Evolutionary conservation across 2,797 vertebrate genomes (phyloP).

Genomic region (Chrysocyon brachyurus): DNA sequence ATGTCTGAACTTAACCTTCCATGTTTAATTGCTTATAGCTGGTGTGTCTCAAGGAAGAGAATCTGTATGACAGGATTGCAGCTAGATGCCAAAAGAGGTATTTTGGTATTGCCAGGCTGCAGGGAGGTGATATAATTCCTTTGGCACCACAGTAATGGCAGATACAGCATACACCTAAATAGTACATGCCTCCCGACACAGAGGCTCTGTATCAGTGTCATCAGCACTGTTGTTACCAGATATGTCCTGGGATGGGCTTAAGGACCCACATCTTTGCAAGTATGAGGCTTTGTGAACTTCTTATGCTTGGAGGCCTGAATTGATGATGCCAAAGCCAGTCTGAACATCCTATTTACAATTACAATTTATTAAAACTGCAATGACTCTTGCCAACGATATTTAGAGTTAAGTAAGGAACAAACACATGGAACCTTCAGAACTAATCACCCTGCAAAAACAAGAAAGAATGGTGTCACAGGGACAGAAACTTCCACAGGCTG

Average conservation of each 20-base stretch:
- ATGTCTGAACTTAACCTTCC: not conserved
- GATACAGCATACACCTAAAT: not conserved
- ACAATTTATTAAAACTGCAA: not conserved
- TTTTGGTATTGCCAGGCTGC: not conserved
- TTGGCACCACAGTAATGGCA: not conserved
- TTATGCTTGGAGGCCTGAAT: not conserved
- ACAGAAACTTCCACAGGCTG: not conserved
- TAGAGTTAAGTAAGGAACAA: not conserved
- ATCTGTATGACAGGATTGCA: not conserved
- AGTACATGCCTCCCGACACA: not conserved
- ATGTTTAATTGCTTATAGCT: not conserved
- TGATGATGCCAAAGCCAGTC: not conserved
- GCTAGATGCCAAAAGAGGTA: not conserved
- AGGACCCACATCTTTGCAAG: not conserved
- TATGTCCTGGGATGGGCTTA: not conserved
- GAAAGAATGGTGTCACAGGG: not conserved
- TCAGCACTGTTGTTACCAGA: too few relatives aligned
- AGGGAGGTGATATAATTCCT: not conserved
- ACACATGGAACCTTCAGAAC: not conserved
- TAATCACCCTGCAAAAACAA: slow-evolving; percentile 1
- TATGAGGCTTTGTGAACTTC: not conserved
- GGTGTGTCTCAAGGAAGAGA: not conserved
- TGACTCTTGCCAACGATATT: not conserved
- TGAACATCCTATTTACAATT: not conserved
- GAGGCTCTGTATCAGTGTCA: not conserved